These are phyloP conservation scores for Leptonema lineaticorne DNA, from an alignment of 1,140 invertebrate species.

Conservation along the genomic window DNA sequence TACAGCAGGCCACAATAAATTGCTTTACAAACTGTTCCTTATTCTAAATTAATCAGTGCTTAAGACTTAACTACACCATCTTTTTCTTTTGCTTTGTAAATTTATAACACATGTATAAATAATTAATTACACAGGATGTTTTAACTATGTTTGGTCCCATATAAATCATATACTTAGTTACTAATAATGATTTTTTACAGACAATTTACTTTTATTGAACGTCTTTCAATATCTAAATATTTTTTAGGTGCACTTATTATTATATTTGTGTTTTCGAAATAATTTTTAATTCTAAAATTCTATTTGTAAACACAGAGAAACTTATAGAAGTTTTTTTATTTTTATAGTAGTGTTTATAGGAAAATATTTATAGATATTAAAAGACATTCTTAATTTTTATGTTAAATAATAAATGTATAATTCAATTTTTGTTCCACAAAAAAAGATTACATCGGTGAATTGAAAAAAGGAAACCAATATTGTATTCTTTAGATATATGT, in stretches of 20 bases:
- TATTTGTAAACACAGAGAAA: no score
- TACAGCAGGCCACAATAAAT: slow-evolving; percentile 16
- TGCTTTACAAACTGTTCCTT: slow-evolving; percentile 5
- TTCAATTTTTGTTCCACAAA: no score
- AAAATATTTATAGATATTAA: no score
- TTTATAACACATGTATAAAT: background rate
- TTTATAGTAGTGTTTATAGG: no score
- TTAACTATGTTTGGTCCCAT: slow-evolving; percentile 13
- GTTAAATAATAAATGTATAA: no score
- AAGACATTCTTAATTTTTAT: no score
- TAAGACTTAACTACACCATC: slow-evolving; percentile 19
- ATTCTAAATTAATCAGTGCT: slow-evolving; percentile 19
- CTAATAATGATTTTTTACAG: background rate
- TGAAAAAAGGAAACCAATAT: background rate
- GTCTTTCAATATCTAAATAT: background rate
- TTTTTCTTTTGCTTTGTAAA: background rate
- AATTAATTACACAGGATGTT: background rate
- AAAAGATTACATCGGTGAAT: background rate
- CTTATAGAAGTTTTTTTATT: no score
- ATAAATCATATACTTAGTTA: no score
- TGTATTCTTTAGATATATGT: no score
- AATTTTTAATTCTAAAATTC: no score
- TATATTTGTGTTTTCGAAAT: no score
- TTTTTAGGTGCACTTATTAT: no score
- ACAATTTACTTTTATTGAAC: background rate